Percentiles rank a stretch among this genome's conserved stretches.
These are phyloP conservation scores for Caenorhabditis inopinata DNA, from an alignment of 1,140 invertebrate genomes.

Conservation along the genomic window DNA sequence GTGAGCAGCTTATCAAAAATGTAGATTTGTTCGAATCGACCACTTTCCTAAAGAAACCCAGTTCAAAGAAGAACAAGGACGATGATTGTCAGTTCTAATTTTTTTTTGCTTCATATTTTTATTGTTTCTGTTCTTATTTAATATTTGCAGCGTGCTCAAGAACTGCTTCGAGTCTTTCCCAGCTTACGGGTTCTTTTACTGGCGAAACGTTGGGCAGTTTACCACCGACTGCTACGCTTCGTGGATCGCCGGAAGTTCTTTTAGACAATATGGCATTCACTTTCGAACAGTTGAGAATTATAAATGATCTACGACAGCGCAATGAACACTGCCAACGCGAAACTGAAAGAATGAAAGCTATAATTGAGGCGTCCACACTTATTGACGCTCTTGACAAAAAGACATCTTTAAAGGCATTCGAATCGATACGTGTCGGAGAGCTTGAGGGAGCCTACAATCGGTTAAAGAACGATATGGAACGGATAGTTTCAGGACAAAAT, in stretches of 20 bases:
- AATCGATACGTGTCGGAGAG: conserved; percentile 31
- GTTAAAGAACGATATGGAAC: conserved; percentile 41
- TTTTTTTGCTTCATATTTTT: no score
- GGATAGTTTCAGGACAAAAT: conserved; percentile 21
- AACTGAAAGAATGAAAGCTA: conserved; percentile 36
- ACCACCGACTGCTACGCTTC: background rate
- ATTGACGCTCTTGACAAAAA: conserved; percentile 43
- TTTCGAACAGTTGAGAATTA: conserved; percentile 48
- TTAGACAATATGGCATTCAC: conserved; percentile 49
- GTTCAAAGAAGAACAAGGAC: background rate
- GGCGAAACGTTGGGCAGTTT: background rate
- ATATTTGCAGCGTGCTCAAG: background rate
- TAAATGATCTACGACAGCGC: conserved; percentile 46
- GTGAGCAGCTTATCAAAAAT: conserved; percentile 56
- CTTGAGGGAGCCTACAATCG: conserved; percentile 39
- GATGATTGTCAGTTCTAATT: background rate
- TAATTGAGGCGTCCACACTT: conserved; percentile 38
- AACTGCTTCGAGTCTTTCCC: background rate
- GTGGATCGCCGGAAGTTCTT: background rate
- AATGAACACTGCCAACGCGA: conserved; percentile 38
- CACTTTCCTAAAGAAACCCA: conserved; percentile 21
- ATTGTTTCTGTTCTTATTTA: no score
- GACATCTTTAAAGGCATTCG: conserved; percentile 38
- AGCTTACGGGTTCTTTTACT: background rate
- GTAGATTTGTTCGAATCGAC: conserved; percentile 52